Conservation (phyloP, 2,888 invertebrate genomes). For the Caenorhabditis sp. region DNA sequence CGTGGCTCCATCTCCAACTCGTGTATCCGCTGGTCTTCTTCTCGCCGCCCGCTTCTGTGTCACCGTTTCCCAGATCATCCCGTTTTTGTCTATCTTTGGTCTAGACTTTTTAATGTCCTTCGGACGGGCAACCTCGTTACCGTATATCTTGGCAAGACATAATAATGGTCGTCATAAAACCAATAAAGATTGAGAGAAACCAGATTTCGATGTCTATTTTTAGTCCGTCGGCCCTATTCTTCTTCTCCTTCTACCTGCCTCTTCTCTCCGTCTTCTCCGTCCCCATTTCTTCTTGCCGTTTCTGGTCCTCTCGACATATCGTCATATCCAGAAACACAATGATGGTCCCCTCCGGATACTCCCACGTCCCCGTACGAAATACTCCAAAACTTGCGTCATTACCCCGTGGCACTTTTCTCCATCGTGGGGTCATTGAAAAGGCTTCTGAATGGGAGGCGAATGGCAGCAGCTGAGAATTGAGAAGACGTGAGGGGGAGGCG, state of each 20-base stretch:
- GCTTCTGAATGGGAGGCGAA: constrained; percentile 7
- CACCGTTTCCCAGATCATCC: no score
- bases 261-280: constrained; percentile 4
- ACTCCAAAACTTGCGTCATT: constrained; percentile 53
- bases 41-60: no score
- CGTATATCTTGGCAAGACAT: constrained; percentile 23
- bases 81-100: constrained; percentile 17
- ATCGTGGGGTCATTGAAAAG: constrained; percentile 19
- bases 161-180: constrained; percentile 47
- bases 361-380: constrained; percentile 38
- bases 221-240: constrained; percentile 17
- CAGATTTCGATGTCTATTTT: constrained; percentile 45
- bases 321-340: constrained; percentile 8
- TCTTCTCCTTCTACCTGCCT: constrained; percentile 1
- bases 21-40: no score
- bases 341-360: constrained; percentile 37
- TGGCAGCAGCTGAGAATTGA: not conserved
- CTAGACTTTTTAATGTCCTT: constrained; percentile 22
- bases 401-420: constrained; percentile 14
- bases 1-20: no score
- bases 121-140: constrained; percentile 5
- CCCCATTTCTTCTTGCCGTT: not conserved
- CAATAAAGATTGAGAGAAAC: constrained; percentile 37
- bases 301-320: constrained; percentile 22
- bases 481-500: not conserved